Conservation (phyloP, 2,888 invertebrate species). For the Amphimallon solstitiale region DNA sequence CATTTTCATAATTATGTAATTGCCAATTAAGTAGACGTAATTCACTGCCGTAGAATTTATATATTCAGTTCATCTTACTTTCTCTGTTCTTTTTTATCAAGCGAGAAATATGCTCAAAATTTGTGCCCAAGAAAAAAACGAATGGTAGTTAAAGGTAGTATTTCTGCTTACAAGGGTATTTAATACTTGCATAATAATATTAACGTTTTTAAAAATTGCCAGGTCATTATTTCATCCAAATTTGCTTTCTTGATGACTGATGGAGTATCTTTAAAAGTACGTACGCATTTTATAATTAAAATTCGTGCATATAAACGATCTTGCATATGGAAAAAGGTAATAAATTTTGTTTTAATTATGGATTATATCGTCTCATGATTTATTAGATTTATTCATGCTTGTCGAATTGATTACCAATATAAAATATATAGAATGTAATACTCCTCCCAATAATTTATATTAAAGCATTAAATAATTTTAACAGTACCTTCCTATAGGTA, state of each 20-base stretch:
- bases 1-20: conserved; percentile 32
- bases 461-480: no score
- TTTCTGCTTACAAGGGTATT: background rate
- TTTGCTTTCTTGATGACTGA: conserved; percentile 7
- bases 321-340: background rate
- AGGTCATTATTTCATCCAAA: background rate
- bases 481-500: no score
- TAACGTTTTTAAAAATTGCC: background rate
- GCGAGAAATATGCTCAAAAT: conserved; percentile 10
- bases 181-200: background rate
- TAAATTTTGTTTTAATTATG: conserved; percentile 23
- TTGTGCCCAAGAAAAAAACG: background rate
- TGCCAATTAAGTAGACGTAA: conserved; percentile 31
- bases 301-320: background rate
- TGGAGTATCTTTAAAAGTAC: background rate
- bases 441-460: background rate
- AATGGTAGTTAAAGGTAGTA: conserved; percentile 5
- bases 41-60: conserved; percentile 15
- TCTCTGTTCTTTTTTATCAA: background rate
- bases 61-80: conserved; percentile 11
- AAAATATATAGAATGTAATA: background rate
- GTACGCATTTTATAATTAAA: background rate
- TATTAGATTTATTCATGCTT: background rate
- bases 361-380: background rate
- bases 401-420: background rate